phyloP scores from a whole-genome alignment of 2,113 vertebrate genomes.

The Perca flavescens region DNA sequence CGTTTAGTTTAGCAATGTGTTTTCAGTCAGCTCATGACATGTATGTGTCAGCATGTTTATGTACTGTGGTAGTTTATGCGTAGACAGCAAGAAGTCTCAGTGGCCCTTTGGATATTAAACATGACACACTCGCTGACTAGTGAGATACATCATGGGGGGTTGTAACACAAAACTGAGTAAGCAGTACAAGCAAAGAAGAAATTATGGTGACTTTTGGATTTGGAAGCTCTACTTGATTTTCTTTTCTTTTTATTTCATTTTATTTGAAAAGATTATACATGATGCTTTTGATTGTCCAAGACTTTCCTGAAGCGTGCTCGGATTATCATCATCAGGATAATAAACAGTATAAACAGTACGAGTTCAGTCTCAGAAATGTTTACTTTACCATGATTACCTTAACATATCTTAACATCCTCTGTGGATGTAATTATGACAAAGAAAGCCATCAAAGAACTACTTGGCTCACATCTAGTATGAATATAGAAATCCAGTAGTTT shows the following conservation, averaged over 20 bases:
- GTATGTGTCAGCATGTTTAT: constrained; percentile 62
- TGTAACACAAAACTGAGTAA: constrained; percentile 2
- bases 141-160: background rate
- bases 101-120: constrained; percentile 30
- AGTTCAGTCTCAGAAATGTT: constrained; percentile 2
- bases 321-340: constrained; percentile 9
- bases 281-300: background rate
- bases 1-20: constrained; percentile 43
- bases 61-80: constrained; percentile 22
- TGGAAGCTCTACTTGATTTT: background rate
- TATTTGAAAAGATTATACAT: background rate
- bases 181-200: background rate
- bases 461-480: background rate
- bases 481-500: constrained; percentile 9
- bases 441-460: constrained; percentile 2
- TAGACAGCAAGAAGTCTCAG: constrained; percentile 27
- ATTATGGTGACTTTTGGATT: background rate
- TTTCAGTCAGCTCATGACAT: constrained; percentile 46
- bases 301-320: background rate
- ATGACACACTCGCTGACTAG: constrained; percentile 23
- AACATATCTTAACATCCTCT: background rate
- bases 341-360: background rate
- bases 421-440: background rate
- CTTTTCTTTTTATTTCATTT: background rate
- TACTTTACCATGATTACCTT: constrained; percentile 8